Percentiles rank a stretch among this genome's conserved stretches.
Evolutionary conservation across 2,113 vertebrate species (phyloP).

Genomic region (Muntiacus reevesi): DNA sequence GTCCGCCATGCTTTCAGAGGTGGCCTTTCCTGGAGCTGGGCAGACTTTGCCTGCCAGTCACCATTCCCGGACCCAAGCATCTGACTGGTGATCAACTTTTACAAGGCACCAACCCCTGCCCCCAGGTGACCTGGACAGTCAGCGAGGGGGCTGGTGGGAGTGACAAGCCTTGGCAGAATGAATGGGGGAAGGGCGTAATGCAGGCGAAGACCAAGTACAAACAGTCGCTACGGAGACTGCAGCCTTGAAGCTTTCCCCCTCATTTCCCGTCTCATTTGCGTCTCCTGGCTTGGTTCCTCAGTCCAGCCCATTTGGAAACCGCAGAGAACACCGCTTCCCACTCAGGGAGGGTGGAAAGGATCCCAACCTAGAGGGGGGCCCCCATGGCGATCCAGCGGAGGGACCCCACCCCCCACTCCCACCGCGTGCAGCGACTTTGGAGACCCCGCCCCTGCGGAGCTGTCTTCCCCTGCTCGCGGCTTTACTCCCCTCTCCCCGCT

Average conservation of each 20-base stretch:
- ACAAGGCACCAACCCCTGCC: not conserved
- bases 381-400: not conserved
- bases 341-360: no score
- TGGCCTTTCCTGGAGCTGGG: not conserved
- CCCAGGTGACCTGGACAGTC: no score
- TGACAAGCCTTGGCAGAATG: not conserved
- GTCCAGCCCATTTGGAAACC: not conserved
- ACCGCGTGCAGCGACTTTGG: not conserved
- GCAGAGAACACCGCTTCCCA: not conserved
- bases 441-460: not conserved
- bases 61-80: accelerated
- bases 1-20: not conserved
- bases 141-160: not conserved
- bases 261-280: not conserved
- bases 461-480: not conserved
- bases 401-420: not conserved
- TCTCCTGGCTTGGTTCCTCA: not conserved
- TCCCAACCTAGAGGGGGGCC: accelerated
- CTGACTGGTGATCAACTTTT: not conserved
- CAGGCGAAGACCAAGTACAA: not conserved
- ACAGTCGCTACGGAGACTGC: not conserved
- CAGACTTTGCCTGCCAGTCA: not conserved
- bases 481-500: not conserved
- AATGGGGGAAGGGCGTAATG: accelerated
- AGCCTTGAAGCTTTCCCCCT: not conserved